A percentile compares a stretch with the other conserved stretches of the same genome.
Evolutionary conservation across 2,888 invertebrate genomes (phyloP).

Genomic region (Nomada ruficornis): DNA sequence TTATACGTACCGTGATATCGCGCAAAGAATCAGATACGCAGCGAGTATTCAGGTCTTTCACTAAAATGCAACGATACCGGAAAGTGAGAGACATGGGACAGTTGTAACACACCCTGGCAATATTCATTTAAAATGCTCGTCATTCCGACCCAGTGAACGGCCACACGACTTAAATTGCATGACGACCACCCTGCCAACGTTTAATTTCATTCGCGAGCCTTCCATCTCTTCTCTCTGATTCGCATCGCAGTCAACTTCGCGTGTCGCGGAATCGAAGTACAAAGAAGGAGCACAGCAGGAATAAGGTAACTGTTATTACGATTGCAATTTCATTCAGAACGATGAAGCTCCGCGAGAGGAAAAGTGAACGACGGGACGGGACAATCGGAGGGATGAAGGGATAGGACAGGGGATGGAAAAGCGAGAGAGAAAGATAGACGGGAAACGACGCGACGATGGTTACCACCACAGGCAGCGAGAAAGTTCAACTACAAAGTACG

Average conservation of each 20-base stretch:
- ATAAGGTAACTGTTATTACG: slow-evolving; percentile 81
- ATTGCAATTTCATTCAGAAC: slow-evolving; percentile 76
- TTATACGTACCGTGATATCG: no score
- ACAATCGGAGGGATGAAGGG: background rate
- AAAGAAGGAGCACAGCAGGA: slow-evolving; percentile 73
- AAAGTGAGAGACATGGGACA: slow-evolving; percentile 12
- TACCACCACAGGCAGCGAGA: slow-evolving; percentile 58
- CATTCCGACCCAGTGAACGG: slow-evolving; percentile 65
- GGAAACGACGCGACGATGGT: slow-evolving; percentile 45
- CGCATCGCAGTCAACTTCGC: slow-evolving; percentile 61
- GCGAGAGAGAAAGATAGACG: slow-evolving; percentile 13
- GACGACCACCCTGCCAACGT: slow-evolving; percentile 65
- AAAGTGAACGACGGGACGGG: slow-evolving; percentile 19
- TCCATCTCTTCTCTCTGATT: slow-evolving; percentile 14
- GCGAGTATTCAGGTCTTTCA: slow-evolving; percentile 43
- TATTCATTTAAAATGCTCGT: slow-evolving; percentile 65
- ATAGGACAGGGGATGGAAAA: slow-evolving; percentile 22
- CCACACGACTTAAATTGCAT: slow-evolving; percentile 70
- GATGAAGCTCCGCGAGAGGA: slow-evolving; percentile 46
- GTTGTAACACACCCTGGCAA: slow-evolving; percentile 62
- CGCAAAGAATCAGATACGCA: background rate
- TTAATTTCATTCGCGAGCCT: slow-evolving; percentile 70
- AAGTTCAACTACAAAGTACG: slow-evolving; percentile 74
- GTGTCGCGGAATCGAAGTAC: slow-evolving; percentile 74
- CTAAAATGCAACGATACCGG: slow-evolving; percentile 62